Percentiles rank a stretch among this genome's conserved stretches.
phyloP scores from a whole-genome alignment of 2,113 vertebrate genomes.

The Bagarius yarrelli region DNA sequence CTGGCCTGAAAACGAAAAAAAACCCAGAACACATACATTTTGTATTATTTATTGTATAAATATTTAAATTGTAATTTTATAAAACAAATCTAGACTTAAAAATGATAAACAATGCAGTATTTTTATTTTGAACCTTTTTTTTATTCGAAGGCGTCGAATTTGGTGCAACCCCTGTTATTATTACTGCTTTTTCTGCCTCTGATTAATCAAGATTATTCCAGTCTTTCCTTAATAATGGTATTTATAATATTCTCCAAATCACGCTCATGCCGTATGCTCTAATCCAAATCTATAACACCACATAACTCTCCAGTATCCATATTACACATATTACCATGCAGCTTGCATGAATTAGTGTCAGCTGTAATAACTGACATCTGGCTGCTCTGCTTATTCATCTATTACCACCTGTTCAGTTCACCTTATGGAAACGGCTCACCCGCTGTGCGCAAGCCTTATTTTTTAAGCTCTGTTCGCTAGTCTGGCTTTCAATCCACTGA shows the following conservation, averaged over 20 bases:
- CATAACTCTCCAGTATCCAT: neutral
- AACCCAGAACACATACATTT: too few species aligned
- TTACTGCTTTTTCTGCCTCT: neutral
- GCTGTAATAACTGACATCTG: neutral
- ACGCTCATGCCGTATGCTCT: neutral
- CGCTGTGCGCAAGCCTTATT: neutral
- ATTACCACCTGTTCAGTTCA: constrained; percentile 5
- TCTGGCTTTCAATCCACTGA: neutral
- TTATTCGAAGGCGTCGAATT: too few species aligned
- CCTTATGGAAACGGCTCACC: neutral
- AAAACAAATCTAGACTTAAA: too few species aligned
- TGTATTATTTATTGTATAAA: too few species aligned
- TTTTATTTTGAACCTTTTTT: too few species aligned
- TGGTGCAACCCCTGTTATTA: neutral
- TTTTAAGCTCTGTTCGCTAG: neutral
- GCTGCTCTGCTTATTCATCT: constrained; percentile 1
- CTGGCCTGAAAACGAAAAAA: too few species aligned
- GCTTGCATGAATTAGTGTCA: constrained; percentile 4
- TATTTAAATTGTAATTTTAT: too few species aligned
- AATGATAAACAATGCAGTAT: too few species aligned
- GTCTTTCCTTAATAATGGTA: neutral
- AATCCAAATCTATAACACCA: neutral
- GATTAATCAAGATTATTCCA: neutral
- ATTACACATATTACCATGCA: neutral
- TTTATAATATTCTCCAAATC: constrained; percentile 1